phyloP scores from a whole-genome alignment of 2,888 invertebrate genomes.

The Lottia gigantea region DNA sequence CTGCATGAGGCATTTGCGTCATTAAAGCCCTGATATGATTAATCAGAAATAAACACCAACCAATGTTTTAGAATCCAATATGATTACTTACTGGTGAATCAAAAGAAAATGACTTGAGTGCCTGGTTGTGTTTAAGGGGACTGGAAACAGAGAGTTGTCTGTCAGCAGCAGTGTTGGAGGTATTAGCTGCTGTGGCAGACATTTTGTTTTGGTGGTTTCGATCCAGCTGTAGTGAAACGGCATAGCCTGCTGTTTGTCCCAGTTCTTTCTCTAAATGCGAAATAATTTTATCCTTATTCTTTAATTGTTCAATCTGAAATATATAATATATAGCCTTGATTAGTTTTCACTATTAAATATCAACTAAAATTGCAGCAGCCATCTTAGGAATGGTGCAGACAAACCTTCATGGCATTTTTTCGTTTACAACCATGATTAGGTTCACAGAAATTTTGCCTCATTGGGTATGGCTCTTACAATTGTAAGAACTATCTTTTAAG shows the following conservation, averaged over 20 bases:
- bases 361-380: too few relatives aligned
- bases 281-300: slow-evolving; percentile 45
- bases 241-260: slow-evolving; percentile 38
- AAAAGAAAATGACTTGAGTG: background rate
- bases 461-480: too few relatives aligned
- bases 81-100: background rate
- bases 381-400: too few relatives aligned
- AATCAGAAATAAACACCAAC: too few relatives aligned
- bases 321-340: background rate
- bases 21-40: too few relatives aligned
- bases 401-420: too few relatives aligned
- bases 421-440: too few relatives aligned
- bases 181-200: background rate
- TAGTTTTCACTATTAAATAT: too few relatives aligned
- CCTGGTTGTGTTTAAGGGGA: slow-evolving; percentile 10
- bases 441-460: too few relatives aligned
- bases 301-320: slow-evolving; percentile 44
- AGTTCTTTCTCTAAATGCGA: slow-evolving; percentile 45
- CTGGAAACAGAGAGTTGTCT: slow-evolving; percentile 7
- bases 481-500: too few relatives aligned
- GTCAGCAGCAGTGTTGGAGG: background rate
- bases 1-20: too few relatives aligned
- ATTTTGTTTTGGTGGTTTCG: slow-evolving; percentile 10
- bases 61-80: too few relatives aligned
- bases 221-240: slow-evolving; percentile 24